Conservation (phyloP, 2,888 invertebrate genomes). For the Tenthredo mesomela region DNA sequence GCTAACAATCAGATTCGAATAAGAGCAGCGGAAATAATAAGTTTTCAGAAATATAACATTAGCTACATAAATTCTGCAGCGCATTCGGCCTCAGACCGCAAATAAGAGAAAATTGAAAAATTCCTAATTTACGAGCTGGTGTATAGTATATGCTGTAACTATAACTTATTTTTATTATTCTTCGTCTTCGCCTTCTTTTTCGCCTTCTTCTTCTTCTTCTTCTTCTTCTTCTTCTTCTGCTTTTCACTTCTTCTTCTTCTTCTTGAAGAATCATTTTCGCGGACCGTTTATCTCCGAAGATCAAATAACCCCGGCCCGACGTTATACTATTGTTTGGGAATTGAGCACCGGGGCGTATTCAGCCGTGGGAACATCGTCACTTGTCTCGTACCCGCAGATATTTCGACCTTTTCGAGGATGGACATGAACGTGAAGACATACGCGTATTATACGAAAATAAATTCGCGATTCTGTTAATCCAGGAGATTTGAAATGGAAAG, state of each 20-base stretch:
- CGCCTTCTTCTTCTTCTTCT: neutral
- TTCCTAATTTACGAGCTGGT: neutral
- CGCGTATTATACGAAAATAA: neutral
- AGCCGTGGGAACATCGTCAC: slow-evolving; percentile 17
- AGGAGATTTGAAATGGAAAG: neutral
- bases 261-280: neutral
- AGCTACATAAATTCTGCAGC: neutral
- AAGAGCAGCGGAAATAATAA: neutral
- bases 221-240: neutral
- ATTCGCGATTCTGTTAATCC: neutral
- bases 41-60: neutral
- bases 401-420: neutral
- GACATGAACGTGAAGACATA: neutral
- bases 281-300: slow-evolving; percentile 33
- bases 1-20: slow-evolving; percentile 8
- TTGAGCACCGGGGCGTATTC: neutral
- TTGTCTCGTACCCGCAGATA: slow-evolving; percentile 1
- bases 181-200: too few species aligned
- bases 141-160: neutral
- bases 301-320: slow-evolving; percentile 6
- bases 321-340: slow-evolving; percentile 23
- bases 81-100: neutral
- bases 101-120: neutral
- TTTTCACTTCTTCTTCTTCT: neutral
- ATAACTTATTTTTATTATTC: neutral